These are phyloP conservation scores for Pangasius mekongensis DNA, from an alignment of 2,797 vertebrate species.

Conservation along the genomic window DNA sequence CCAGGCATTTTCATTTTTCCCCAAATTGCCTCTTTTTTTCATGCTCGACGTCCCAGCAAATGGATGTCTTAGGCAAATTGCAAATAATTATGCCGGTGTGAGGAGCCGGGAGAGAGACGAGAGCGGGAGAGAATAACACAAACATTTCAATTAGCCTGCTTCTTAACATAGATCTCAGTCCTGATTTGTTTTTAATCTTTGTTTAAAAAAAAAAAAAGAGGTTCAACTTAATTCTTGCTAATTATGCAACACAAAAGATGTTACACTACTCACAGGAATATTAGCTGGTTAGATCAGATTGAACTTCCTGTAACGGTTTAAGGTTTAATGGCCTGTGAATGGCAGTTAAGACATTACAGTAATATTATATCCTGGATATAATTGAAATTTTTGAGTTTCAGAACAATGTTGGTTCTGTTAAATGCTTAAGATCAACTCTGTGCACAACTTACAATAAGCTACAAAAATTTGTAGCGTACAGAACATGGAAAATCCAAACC, in stretches of 20 bases:
- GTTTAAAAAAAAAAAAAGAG: slow-evolving; percentile 1
- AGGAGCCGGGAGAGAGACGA: slow-evolving; percentile 68
- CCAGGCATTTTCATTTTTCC: slow-evolving; percentile 91
- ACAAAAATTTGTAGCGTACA: background rate
- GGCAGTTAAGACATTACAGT: background rate
- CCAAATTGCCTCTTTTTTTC: slow-evolving; percentile 99
- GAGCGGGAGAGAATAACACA: slow-evolving; percentile 82
- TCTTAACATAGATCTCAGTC: slow-evolving; percentile 79
- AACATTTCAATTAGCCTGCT: slow-evolving; percentile 96
- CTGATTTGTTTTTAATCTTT: slow-evolving; percentile 40
- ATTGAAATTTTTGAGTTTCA: background rate
- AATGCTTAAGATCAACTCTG: too few relatives aligned
- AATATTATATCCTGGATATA: background rate
- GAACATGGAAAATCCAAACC: background rate
- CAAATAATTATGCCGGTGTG: slow-evolving; percentile 99
- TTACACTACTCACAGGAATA: slow-evolving; percentile 7
- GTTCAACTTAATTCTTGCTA: slow-evolving; percentile 39
- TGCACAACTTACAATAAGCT: background rate
- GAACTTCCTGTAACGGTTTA: background rate
- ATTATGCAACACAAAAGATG: slow-evolving; percentile 40
- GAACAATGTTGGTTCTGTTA: background rate
- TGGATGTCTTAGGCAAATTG: slow-evolving; percentile 99
- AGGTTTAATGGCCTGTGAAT: background rate
- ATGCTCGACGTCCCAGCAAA: slow-evolving; percentile 99
- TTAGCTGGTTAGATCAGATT: slow-evolving; percentile 16